A percentile compares a stretch with the other conserved stretches of the same genome.
phyloP scores from a whole-genome alignment of 2,113 vertebrate species.

The Zosterops hypoxanthus region DNA sequence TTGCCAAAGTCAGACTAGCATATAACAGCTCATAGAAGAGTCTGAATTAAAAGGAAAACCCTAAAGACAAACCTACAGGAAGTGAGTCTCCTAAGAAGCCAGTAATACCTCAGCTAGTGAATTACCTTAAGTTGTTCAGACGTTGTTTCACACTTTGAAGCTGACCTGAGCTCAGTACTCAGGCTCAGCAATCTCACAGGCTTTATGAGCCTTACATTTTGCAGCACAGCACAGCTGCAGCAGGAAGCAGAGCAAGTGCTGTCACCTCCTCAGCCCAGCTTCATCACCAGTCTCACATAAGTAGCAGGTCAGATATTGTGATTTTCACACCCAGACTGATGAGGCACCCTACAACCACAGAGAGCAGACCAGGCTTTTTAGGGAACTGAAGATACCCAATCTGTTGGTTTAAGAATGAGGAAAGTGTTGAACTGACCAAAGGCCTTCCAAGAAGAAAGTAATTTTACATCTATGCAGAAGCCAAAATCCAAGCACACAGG shows the following conservation, averaged over 20 bases:
- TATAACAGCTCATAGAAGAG: not conserved
- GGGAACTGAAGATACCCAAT: not conserved
- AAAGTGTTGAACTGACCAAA: not conserved
- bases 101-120: not conserved
- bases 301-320: not conserved
- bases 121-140: not conserved
- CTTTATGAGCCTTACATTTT: not conserved
- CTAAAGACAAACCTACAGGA: not conserved
- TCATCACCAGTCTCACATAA: not conserved
- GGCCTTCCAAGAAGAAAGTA: not conserved
- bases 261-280: not conserved
- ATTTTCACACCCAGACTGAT: not conserved
- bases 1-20: not conserved
- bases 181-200: not conserved
- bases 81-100: not conserved
- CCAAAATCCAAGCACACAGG: not conserved
- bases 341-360: not conserved
- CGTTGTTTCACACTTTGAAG: not conserved
- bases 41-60: not conserved
- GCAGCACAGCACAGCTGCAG: not conserved
- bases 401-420: not conserved
- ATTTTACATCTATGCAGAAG: not conserved
- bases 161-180: not conserved
- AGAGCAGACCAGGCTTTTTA: not conserved
- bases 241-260: not conserved